Conservation (phyloP, 2,797 vertebrate species). For the Acanthiza pusilla region DNA sequence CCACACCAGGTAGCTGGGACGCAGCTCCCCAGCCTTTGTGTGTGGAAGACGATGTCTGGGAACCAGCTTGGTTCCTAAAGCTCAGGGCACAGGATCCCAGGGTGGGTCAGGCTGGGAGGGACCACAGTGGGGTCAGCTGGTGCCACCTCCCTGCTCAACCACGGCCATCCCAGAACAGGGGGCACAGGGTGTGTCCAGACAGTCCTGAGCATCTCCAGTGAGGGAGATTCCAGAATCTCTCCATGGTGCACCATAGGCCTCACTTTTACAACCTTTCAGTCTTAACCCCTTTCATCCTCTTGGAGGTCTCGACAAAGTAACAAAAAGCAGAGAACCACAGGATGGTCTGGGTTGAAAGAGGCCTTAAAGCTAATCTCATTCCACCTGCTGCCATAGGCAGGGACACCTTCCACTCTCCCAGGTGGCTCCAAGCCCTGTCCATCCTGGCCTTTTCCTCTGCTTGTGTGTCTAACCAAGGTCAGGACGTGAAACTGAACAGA, state of each 20-base stretch:
- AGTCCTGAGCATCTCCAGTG: fast-evolving
- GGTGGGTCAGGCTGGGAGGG: not conserved
- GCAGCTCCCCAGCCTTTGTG: not conserved
- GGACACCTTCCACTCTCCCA: not conserved
- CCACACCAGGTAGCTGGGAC: fast-evolving
- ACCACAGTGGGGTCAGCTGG: not conserved
- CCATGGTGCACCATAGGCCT: fast-evolving
- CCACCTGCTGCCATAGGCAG: not conserved
- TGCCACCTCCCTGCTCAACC: not conserved
- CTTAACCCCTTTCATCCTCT: not conserved
- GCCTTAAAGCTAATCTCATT: not conserved
- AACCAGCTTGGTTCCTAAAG: fast-evolving
- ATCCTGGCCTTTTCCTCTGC: not conserved
- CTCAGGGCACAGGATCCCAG: not conserved
- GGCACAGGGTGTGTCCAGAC: not conserved
- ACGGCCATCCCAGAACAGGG: not conserved
- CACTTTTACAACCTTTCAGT: not conserved
- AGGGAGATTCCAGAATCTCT: fast-evolving
- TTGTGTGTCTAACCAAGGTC: not conserved
- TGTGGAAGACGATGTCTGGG: fast-evolving
- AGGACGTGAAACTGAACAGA: not conserved
- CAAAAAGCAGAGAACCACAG: not conserved
- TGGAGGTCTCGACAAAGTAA: not conserved
- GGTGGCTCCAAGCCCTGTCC: not conserved
- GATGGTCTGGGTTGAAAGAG: not conserved